Conservation (phyloP, 2,888 invertebrate genomes). For the Osmoderma eremita region DNA sequence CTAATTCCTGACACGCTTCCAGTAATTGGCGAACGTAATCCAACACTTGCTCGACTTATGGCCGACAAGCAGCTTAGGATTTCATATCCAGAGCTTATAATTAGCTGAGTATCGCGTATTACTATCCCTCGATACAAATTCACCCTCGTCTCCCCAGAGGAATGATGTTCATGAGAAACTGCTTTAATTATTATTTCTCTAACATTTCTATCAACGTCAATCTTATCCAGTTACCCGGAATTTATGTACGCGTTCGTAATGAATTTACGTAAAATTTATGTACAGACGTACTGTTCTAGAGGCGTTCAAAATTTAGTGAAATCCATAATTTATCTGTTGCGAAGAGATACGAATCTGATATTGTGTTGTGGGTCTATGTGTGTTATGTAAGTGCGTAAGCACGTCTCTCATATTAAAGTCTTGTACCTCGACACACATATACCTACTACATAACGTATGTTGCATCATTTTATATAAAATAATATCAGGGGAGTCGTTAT, state of each 20-base stretch:
- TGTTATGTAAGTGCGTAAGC: no score
- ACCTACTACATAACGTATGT: no score
- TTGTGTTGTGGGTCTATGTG: no score
- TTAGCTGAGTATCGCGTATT: constrained; percentile 50
- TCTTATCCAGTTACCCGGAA: constrained; percentile 40
- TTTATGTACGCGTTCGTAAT: constrained; percentile 29
- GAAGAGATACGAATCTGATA: background rate
- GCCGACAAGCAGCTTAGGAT: constrained; percentile 61
- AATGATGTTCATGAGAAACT: constrained; percentile 43
- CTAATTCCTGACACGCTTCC: constrained; percentile 60
- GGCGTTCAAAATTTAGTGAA: constrained; percentile 21
- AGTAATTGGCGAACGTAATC: constrained; percentile 63
- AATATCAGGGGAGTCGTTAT: no score
- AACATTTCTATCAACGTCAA: constrained; percentile 43
- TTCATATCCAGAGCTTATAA: constrained; percentile 56
- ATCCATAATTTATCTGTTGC: constrained; percentile 18
- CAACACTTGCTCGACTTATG: constrained; percentile 58
- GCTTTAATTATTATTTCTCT: constrained; percentile 44
- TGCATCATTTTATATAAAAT: no score
- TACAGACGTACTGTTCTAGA: constrained; percentile 12
- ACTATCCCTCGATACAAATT: constrained; percentile 42
- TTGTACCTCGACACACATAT: no score
- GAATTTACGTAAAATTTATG: constrained; percentile 32
- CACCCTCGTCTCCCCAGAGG: constrained; percentile 46
- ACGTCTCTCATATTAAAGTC: no score